A percentile compares a stretch with the other conserved stretches of the same genome.
phyloP scores from a whole-genome alignment of 1,140 invertebrate species.

The Hylaeus volcanicus region DNA sequence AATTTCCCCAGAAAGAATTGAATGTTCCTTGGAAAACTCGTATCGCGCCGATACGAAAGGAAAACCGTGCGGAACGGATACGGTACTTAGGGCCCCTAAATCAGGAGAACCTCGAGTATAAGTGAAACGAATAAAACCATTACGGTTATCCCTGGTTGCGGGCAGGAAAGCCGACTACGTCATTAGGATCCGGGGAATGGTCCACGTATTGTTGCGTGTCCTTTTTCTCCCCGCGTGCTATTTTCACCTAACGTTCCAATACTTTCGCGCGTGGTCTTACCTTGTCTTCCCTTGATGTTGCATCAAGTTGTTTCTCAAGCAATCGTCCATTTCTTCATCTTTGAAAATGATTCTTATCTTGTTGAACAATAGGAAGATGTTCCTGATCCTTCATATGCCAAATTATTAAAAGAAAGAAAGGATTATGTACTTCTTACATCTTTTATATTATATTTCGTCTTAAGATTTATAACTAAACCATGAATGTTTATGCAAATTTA shows the following conservation, averaged over 20 bases:
- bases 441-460: too few relatives aligned
- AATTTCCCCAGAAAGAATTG: not conserved
- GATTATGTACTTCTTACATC: too few relatives aligned
- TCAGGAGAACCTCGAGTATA: constrained; percentile 47
- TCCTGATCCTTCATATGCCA: too few relatives aligned
- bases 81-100: constrained; percentile 35
- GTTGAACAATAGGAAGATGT: too few relatives aligned
- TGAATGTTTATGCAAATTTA: too few relatives aligned
- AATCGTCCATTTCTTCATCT: constrained; percentile 31
- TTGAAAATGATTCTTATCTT: constrained; percentile 10
- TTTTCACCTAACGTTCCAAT: constrained; percentile 48
- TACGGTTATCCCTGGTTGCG: constrained; percentile 54
- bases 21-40: constrained; percentile 1
- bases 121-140: constrained; percentile 67
- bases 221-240: constrained; percentile 37
- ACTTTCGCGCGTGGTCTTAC: constrained; percentile 31
- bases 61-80: not conserved
- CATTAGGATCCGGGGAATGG: constrained; percentile 60
- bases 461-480: too few relatives aligned
- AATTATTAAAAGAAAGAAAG: too few relatives aligned
- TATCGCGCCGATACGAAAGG: constrained; percentile 13
- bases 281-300: too few relatives aligned
- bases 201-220: constrained; percentile 53
- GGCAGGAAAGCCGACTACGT: constrained; percentile 57
- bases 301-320: constrained; percentile 29